Percentiles rank a stretch among this genome's conserved stretches.
phyloP scores from a whole-genome alignment of 1,140 invertebrate genomes.

The Gonatopus flavifemur region DNA sequence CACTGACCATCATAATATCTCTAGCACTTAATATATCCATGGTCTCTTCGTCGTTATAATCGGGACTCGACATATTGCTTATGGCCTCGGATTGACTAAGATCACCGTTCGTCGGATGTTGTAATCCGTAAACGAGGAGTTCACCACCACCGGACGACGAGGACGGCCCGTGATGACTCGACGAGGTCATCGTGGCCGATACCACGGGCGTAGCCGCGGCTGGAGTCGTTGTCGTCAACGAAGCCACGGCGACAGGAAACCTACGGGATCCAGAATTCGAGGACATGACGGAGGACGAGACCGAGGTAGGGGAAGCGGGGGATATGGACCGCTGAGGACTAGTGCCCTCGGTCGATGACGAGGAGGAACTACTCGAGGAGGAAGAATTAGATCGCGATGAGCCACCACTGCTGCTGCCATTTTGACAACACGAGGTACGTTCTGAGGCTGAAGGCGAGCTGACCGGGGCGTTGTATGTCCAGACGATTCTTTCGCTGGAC shows the following conservation, averaged over 20 bases:
- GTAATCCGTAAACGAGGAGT: no score
- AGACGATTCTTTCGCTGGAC: conserved; percentile 72
- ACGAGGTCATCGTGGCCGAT: conserved; percentile 37
- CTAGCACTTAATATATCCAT: conserved; percentile 67
- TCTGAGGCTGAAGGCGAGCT: conserved; percentile 54
- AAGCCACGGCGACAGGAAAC: conserved; percentile 39
- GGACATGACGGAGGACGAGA: conserved; percentile 84
- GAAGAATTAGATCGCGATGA: conserved; percentile 60
- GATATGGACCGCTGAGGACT: conserved; percentile 70
- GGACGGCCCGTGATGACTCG: conserved; percentile 4
- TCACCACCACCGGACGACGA: conserved; percentile 22
- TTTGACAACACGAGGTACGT: conserved; percentile 55
- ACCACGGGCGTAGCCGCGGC: conserved; percentile 23
- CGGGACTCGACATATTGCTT: conserved; percentile 84
- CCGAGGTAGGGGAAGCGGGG: conserved; percentile 79
- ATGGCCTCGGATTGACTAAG: conserved; percentile 78
- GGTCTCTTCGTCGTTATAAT: conserved; percentile 77
- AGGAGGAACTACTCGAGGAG: conserved; percentile 66
- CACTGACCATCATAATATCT: conserved; percentile 80
- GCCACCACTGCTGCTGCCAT: conserved; percentile 57
- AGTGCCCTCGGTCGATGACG: conserved; percentile 66
- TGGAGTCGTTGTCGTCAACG: conserved; percentile 14
- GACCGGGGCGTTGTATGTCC: conserved; percentile 87
- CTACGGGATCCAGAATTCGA: conserved; percentile 63
- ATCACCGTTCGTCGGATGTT: conserved; percentile 61